Base-by-base conservation (phyloP, 2,113 vertebrate genomes). In the Mustela nigripes region DNA sequence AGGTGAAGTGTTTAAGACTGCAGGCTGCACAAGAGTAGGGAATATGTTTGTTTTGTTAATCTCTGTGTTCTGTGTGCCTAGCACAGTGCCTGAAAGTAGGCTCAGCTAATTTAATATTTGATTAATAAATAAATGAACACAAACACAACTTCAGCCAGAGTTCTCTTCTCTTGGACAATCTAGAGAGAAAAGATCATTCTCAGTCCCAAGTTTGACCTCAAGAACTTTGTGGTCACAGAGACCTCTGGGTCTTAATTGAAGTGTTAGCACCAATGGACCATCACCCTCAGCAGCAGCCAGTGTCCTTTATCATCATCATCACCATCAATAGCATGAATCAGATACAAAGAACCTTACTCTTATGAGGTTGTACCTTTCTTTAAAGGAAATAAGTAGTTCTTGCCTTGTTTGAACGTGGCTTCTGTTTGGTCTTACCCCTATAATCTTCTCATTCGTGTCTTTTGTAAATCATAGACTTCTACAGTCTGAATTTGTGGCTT, bases 351-450 rank as follows among this genome's bases (percentile, higher is more conserved):
- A 19, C 33, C 69, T 92, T 69, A 15, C 31, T 80, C 33, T 84
- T 33, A 36, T 2, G 60, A 88, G 67, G 11, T 9, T 62, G 24
- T 19, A 76, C 39, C 48, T 78, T 78, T 78, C 42, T 78, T 78
- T 78, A 39, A 53, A 39, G 26, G 67, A 97, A 96, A 97, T 95
- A 71, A 93, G 95, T 33, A 89, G 92, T 63, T 98, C 50, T 90
- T 36, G 45, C 71, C 76, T 58, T 81, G 79, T 63, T 53, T 79
- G 83, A 89, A 67, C 33, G 63, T 45, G 80, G 94, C 79, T 94
- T 39, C 50, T 19, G 22, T 45, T 24, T 19, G 50, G 31, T 62
- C 26, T 36, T 89, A 85, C 4, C 48, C 91, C 90, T 92, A 24
- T 93, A 92, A 97, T 96, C 90, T 91, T 96, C 73, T 94, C 63